A percentile compares a stretch with the other conserved stretches of the same genome.
Evolutionary conservation across 2,888 invertebrate genomes (phyloP).

Genomic region (Morinoia aosen): DNA sequence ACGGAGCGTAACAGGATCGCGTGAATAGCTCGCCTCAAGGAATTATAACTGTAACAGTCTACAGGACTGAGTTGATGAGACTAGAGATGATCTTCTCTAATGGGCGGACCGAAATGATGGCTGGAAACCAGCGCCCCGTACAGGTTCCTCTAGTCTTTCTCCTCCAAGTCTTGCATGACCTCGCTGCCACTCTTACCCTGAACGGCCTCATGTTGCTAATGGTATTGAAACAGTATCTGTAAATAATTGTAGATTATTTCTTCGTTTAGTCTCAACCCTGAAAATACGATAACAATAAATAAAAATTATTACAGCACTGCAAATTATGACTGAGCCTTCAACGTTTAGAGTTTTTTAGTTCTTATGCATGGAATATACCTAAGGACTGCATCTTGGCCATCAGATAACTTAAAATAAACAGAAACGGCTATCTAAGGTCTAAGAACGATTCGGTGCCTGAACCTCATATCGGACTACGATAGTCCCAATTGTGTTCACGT

Average conservation of each 20-base stretch:
- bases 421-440: not conserved
- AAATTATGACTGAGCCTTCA: not conserved
- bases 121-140: not conserved
- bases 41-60: conserved; percentile 32
- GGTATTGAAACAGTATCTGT: too few relatives aligned
- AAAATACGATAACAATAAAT: too few relatives aligned
- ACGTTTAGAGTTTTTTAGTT: not conserved
- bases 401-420: not conserved
- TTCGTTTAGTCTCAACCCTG: too few relatives aligned
- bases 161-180: not conserved
- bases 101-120: not conserved
- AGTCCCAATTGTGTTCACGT: too few relatives aligned
- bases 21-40: not conserved
- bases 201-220: too few relatives aligned
- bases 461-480: not conserved
- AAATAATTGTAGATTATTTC: too few relatives aligned
- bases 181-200: not conserved
- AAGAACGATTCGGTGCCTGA: not conserved
- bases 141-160: not conserved
- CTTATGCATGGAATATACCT: not conserved
- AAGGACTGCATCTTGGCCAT: not conserved
- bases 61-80: not conserved
- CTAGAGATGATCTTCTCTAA: not conserved
- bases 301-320: too few relatives aligned
- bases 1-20: not conserved